These are phyloP conservation scores for Pagetopsis macropterus DNA, from an alignment of 2,797 vertebrate species.

Conservation along the genomic window DNA sequence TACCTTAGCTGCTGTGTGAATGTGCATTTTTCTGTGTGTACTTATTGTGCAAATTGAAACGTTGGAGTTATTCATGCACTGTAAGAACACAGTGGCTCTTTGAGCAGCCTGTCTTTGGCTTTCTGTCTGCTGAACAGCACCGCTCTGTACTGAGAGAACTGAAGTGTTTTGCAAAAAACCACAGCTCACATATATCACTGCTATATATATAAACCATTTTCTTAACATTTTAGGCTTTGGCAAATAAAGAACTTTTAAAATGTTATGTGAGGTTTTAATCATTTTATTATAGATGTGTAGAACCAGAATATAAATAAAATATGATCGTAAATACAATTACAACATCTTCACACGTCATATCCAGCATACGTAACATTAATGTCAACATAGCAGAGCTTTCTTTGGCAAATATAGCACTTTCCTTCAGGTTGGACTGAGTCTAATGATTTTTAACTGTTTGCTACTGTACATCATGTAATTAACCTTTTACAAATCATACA, in stretches of 20 bases:
- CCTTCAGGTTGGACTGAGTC: background rate
- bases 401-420: conserved; percentile 41
- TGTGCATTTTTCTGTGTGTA: conserved; percentile 23
- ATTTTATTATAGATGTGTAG: conserved; percentile 19
- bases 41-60: conserved; percentile 56
- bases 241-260: conserved; percentile 32
- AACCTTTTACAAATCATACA: background rate
- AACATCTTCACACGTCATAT: conserved; percentile 19
- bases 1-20: background rate
- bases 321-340: conserved; percentile 19
- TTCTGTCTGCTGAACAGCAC: conserved; percentile 67
- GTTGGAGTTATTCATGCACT: conserved; percentile 53
- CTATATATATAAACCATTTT: background rate
- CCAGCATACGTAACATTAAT: conserved; percentile 15
- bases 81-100: conserved; percentile 72
- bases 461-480: conserved; percentile 11
- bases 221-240: conserved; percentile 1
- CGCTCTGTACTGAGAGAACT: conserved; percentile 59
- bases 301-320: conserved; percentile 52
- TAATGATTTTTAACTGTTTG: conserved; percentile 18
- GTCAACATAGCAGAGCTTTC: conserved; percentile 19
- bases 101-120: conserved; percentile 61
- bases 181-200: conserved; percentile 42
- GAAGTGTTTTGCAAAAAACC: conserved; percentile 56
- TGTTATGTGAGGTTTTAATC: conserved; percentile 56